These are phyloP conservation scores for Belgica antarctica DNA, from an alignment of 2,888 invertebrate genomes.

Conservation along the genomic window DNA sequence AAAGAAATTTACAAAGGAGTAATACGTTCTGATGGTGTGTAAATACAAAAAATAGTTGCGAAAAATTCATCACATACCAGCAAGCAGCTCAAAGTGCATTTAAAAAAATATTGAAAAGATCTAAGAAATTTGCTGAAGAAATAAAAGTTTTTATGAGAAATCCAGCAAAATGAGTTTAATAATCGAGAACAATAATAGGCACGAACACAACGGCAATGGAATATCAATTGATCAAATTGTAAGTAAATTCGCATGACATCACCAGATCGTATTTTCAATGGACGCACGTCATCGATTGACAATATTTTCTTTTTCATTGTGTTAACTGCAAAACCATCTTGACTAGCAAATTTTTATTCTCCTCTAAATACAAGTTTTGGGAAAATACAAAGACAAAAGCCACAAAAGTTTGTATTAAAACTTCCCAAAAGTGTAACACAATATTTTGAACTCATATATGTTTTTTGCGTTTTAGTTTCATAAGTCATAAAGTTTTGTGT, in stretches of 20 bases:
- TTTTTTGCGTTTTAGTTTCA: constrained; percentile 6
- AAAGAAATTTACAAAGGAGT: not conserved
- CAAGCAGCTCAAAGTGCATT: constrained; percentile 9
- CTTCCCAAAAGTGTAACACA: too few relatives aligned
- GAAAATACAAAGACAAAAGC: too few relatives aligned
- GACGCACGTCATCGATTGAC: not conserved
- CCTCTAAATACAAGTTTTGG: too few relatives aligned
- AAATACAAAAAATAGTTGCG: not conserved
- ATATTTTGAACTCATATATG: not conserved
- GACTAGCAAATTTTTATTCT: too few relatives aligned
- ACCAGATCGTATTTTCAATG: not conserved
- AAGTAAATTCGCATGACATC: constrained; percentile 8
- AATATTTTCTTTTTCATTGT: not conserved
- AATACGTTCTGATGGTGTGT: constrained; percentile 27
- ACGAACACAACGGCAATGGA: constrained; percentile 38
- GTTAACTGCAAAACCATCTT: not conserved
- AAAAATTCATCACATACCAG: too few relatives aligned
- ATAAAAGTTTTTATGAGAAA: not conserved
- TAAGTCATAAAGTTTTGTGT: constrained; percentile 17
- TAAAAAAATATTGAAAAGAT: not conserved
- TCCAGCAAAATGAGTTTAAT: constrained; percentile 35
- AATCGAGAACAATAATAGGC: constrained; percentile 40
- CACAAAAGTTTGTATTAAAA: too few relatives aligned
- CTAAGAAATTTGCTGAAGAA: not conserved
- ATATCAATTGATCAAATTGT: constrained; percentile 39